Percentiles rank a stretch among this genome's conserved stretches.
Evolutionary conservation across 92 coral and sea anemone genomes (phyloP).

Genomic region (Hydrozoanthus gracilis): DNA sequence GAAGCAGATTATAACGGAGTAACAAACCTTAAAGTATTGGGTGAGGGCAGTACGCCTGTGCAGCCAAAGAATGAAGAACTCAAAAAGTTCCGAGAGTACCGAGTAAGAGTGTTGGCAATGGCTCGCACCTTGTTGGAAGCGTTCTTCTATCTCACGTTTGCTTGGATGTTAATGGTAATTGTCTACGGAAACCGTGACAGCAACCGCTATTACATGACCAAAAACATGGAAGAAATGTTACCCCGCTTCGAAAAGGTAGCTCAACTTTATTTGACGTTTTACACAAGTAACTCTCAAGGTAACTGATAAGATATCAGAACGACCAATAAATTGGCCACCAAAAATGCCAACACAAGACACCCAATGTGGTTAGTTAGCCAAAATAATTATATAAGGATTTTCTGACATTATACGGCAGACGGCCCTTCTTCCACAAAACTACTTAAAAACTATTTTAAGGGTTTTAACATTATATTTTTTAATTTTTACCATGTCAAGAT

Average conservation of each 20-base stretch:
- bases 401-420: too few species aligned
- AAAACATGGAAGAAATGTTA: constrained; percentile 65
- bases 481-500: too few species aligned
- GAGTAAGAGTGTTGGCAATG: constrained; percentile 82
- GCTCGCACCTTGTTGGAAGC: constrained; percentile 78
- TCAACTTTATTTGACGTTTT: background rate
- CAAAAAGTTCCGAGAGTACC: constrained; percentile 74
- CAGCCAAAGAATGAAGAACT: constrained; percentile 72
- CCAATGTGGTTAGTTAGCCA: too few species aligned
- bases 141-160: constrained; percentile 77
- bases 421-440: too few species aligned
- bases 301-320: too few species aligned
- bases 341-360: too few species aligned
- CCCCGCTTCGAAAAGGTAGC: constrained; percentile 75
- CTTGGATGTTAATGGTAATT: constrained; percentile 83
- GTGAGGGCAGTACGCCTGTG: constrained; percentile 56
- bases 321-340: too few species aligned
- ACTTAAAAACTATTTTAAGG: too few species aligned
- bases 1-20: constrained; percentile 38
- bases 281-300: background rate
- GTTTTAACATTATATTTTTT: too few species aligned
- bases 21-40: constrained; percentile 46
- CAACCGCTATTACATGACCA: constrained; percentile 78
- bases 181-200: constrained; percentile 83
- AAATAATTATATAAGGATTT: too few species aligned